Evolutionary conservation across 1,140 invertebrate genomes (phyloP).

Genomic region (Drosophila jambulina): DNA sequence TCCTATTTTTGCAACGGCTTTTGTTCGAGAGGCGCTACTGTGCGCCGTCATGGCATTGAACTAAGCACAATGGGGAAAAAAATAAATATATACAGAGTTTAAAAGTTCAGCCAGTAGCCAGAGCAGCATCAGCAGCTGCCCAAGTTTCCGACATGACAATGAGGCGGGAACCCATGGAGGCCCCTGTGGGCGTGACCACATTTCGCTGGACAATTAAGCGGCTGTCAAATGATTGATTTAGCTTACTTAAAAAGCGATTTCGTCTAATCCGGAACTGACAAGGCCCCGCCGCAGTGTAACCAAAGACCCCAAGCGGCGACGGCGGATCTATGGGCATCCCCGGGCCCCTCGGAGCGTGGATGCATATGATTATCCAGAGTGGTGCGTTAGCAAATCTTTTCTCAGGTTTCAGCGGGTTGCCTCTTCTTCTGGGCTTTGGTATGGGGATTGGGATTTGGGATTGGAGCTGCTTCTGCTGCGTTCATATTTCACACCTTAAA

Average conservation of each 20-base stretch:
- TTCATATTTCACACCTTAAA: conserved; percentile 82
- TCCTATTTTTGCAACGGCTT: no score
- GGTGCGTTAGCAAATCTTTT: conserved; percentile 74
- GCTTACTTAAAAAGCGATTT: conserved; percentile 80
- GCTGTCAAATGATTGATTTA: conserved; percentile 78
- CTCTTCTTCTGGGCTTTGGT: conserved; percentile 6
- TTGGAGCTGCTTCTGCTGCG: conserved; percentile 36
- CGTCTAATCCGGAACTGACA: conserved; percentile 65
- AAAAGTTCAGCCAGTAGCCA: conserved; percentile 59
- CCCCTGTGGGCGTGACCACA: conserved; percentile 49
- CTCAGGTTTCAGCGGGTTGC: conserved; percentile 24
- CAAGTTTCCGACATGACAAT: conserved; percentile 46
- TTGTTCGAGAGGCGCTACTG: no score
- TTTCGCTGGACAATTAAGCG: conserved; percentile 62
- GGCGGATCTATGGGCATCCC: conserved; percentile 36
- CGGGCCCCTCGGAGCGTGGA: conserved; percentile 22
- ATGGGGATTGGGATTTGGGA: not conserved
- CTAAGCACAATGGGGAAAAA: conserved; percentile 45
- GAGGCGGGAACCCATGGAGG: conserved; percentile 20
- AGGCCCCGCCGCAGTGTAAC: conserved; percentile 40
- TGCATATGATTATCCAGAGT: conserved; percentile 65
- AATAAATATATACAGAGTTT: conserved; percentile 40
- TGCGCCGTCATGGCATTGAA: conserved; percentile 57
- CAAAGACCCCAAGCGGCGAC: conserved; percentile 30
- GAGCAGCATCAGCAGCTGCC: conserved; percentile 48